Conservation (phyloP, 1,140 invertebrate genomes). For the Drosophila suzukii region DNA sequence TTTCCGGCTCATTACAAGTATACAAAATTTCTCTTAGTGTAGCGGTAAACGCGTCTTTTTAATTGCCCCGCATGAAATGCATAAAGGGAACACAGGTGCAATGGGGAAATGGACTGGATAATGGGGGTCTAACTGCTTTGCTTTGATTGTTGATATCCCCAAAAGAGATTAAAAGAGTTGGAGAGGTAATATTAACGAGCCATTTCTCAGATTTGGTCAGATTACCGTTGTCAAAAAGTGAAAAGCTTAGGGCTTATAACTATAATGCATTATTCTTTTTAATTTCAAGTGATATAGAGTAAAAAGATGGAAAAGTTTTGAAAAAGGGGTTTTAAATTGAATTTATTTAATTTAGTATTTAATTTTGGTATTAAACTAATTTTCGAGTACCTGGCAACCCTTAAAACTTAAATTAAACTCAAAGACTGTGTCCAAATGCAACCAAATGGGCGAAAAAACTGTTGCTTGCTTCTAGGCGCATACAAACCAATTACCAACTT, state of each 20-base stretch:
- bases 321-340: too few species aligned
- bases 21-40: neutral
- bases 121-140: neutral
- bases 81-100: conserved; percentile 13
- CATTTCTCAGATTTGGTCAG: conserved; percentile 4
- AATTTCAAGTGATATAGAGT: too few species aligned
- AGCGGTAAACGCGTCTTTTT: conserved; percentile 33
- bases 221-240: conserved; percentile 11
- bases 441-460: conserved; percentile 1
- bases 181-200: conserved; percentile 14
- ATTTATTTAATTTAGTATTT: too few species aligned
- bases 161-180: conserved; percentile 11
- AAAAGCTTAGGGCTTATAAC: neutral
- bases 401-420: neutral
- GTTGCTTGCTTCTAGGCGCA: conserved; percentile 60
- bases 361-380: neutral
- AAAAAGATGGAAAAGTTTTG: too few species aligned
- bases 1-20: neutral
- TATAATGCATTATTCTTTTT: neutral
- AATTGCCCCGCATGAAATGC: conserved; percentile 32
- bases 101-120: conserved; percentile 1
- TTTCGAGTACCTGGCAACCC: neutral
- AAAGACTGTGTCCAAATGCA: neutral
- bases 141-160: neutral
- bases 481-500: conserved; percentile 78